phyloP scores from a whole-genome alignment of 2,888 invertebrate species.

The Philaethria dido region DNA sequence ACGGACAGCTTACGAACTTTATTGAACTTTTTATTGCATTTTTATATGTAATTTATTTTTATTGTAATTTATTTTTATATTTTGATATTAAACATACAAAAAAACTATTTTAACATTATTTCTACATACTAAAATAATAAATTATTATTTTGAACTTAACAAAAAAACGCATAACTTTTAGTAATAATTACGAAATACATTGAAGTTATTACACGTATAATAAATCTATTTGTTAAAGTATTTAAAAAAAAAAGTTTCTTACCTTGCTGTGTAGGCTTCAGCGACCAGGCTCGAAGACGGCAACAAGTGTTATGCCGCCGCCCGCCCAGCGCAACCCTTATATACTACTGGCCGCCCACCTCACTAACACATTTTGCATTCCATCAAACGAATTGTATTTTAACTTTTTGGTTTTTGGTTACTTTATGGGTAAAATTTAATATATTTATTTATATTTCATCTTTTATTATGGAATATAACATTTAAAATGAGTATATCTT shows the following conservation, averaged over 20 bases:
- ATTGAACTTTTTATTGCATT: conserved; percentile 7
- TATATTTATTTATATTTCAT: not conserved
- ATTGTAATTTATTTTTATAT: no score
- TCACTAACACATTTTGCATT: conserved; percentile 77
- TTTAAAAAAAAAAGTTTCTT: conserved; percentile 50
- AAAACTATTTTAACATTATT: not conserved
- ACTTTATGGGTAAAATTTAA: not conserved
- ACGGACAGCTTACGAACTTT: conserved; percentile 4
- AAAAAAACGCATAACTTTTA: not conserved
- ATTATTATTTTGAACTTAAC: not conserved
- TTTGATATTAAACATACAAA: not conserved
- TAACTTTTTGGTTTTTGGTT: conserved; percentile 41
- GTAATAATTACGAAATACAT: not conserved
- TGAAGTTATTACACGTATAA: not conserved
- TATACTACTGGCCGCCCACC: conserved; percentile 76
- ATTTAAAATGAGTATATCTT: no score
- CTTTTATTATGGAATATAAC: no score
- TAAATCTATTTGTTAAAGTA: not conserved
- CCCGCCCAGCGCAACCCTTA: conserved; percentile 66
- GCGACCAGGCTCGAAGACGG: conserved; percentile 56
- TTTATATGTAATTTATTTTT: no score
- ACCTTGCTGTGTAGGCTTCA: conserved; percentile 62
- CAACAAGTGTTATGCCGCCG: conserved; percentile 80
- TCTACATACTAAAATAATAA: not conserved
- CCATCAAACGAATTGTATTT: conserved; percentile 69